phyloP scores from a whole-genome alignment of 1,140 invertebrate species.

The Drosophila paulistorum region DNA sequence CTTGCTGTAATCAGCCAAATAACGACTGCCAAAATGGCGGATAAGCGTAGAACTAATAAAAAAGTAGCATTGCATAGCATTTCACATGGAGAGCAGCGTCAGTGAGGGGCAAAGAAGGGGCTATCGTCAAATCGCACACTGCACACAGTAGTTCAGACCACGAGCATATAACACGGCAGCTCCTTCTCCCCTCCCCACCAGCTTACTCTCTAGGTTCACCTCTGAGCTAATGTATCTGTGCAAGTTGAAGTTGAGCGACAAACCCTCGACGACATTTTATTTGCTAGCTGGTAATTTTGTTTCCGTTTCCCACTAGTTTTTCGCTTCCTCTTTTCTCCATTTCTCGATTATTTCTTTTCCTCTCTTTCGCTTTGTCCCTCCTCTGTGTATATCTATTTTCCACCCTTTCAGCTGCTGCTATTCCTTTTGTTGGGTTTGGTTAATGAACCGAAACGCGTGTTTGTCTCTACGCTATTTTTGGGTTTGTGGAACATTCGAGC shows the following conservation, averaged over 20 bases:
- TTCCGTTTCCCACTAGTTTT: conserved; percentile 70
- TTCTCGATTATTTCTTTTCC: no score
- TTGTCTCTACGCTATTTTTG: conserved; percentile 59
- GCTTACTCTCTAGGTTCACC: not conserved
- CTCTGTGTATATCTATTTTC: conserved; percentile 8
- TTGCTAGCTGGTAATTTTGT: conserved; percentile 76
- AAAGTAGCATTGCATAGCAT: conserved; percentile 65
- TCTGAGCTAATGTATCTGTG: conserved; percentile 51
- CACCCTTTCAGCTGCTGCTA: conserved; percentile 13
- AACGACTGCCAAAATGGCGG: conserved; percentile 74
- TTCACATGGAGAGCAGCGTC: not conserved
- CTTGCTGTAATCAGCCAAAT: conserved; percentile 75
- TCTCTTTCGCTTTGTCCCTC: not conserved
- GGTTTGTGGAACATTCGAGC: conserved; percentile 39
- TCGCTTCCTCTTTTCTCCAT: conserved; percentile 26
- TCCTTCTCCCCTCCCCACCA: not conserved
- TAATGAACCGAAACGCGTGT: conserved; percentile 79
- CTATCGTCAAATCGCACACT: conserved; percentile 43
- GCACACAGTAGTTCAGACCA: conserved; percentile 47
- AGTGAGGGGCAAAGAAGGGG: not conserved
- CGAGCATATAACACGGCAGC: conserved; percentile 4
- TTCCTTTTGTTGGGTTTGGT: conserved; percentile 73
- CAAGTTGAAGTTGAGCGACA: conserved; percentile 60
- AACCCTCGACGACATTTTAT: conserved; percentile 80
- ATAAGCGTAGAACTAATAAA: conserved; percentile 79